Conservation (phyloP, 2,888 invertebrate species). For the Mimumesa dahlbomi region DNA sequence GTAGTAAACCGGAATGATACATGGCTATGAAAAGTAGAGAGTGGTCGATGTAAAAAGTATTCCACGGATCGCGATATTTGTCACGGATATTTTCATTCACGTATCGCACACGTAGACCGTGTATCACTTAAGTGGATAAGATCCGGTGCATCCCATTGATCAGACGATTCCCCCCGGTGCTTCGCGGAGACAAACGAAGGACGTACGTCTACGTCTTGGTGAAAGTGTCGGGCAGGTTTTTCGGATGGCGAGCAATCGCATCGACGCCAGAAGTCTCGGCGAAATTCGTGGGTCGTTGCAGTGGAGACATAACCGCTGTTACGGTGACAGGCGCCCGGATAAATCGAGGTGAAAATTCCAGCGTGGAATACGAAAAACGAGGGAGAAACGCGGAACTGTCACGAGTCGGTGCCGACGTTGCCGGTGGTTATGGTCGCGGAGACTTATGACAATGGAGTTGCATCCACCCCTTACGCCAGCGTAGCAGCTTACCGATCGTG, state of each 20-base stretch:
- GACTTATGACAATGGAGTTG: conserved; percentile 44
- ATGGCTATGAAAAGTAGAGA: no score
- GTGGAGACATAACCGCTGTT: conserved; percentile 36
- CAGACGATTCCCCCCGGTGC: background rate
- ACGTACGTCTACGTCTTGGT: conserved; percentile 13
- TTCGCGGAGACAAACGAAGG: conserved; percentile 3
- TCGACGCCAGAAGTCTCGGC: conserved; percentile 27
- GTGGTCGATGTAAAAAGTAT: no score
- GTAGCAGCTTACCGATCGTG: conserved; percentile 17
- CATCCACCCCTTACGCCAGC: conserved; percentile 22
- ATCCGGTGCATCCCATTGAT: conserved; percentile 27
- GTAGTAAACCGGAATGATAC: no score
- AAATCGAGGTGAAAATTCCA: conserved; percentile 58
- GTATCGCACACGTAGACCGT: background rate
- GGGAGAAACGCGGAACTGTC: conserved; percentile 32
- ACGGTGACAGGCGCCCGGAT: conserved; percentile 41
- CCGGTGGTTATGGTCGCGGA: conserved; percentile 31
- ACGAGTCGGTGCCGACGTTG: conserved; percentile 39
- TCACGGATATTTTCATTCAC: no score
- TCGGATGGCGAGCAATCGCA: conserved; percentile 17
- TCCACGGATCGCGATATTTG: no score
- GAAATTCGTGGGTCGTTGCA: conserved; percentile 24
- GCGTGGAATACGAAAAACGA: conserved; percentile 38
- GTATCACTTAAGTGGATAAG: conserved; percentile 6
- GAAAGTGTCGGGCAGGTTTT: conserved; percentile 34